Evolutionary conservation across 2,797 vertebrate genomes (phyloP).

Genomic region (Champsocephalus esox): DNA sequence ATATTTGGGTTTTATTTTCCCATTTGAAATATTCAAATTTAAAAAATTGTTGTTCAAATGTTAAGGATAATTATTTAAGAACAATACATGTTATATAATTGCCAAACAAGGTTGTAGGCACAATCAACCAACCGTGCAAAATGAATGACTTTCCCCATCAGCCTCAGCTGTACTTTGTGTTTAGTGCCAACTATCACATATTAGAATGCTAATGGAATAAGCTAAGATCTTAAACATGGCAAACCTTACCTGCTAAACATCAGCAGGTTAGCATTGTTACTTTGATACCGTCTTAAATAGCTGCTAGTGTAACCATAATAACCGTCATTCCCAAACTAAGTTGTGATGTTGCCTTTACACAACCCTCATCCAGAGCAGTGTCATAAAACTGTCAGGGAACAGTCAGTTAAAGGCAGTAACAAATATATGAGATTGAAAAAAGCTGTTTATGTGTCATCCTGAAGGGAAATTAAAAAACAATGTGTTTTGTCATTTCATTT

Average conservation of each 20-base stretch:
- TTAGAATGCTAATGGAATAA: background rate
- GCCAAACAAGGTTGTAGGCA: background rate
- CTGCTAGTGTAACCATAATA: background rate
- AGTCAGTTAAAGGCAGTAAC: background rate
- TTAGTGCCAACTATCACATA: background rate
- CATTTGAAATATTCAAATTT: background rate
- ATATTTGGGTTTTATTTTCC: background rate
- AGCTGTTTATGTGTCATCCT: background rate
- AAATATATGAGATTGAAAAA: background rate
- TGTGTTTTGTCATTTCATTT: background rate
- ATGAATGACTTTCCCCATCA: too few relatives aligned
- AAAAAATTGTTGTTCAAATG: background rate
- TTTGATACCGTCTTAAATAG: background rate
- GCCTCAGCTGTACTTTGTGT: too few relatives aligned
- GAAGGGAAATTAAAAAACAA: constrained; percentile 3
- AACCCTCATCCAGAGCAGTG: background rate
- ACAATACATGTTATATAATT: background rate
- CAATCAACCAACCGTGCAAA: background rate
- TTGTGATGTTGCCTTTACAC: background rate
- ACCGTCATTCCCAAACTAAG: background rate
- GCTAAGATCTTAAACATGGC: background rate
- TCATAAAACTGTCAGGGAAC: background rate
- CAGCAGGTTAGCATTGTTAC: background rate
- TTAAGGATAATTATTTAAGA: background rate
- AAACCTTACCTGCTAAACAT: background rate